Base-by-base conservation (phyloP, 1,140 invertebrate genomes). In the Cyphomyrmex costatus region DNA sequence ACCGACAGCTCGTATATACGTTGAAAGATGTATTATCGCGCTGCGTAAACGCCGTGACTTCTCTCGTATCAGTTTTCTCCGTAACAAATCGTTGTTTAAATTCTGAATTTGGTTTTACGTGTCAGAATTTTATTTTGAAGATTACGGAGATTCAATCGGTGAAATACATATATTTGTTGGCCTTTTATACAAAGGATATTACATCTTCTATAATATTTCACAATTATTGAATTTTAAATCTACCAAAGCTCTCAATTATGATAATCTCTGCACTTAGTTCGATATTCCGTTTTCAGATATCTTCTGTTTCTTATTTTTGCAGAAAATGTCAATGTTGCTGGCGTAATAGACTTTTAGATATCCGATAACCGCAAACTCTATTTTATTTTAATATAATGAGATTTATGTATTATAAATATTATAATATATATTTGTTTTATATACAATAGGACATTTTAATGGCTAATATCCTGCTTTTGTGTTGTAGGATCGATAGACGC, bases 21-120 rank as follows among this genome's bases (percentile, higher is more conserved):
- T 49, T 78, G 76, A 78, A 78, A 65, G 42, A 78, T 78, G 24
- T 78, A 78, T 78, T 46, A 65, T 78, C 24, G 24, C 21, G 42
- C 36, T 30, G n/a, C 27, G 74, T 78, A 63, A 63, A 61, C 24
- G 58, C 36, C 76, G 36, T 78, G 42, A 78, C 42, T 78, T 65
- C 6, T 78, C 24, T 65, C 3, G 36, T 63, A 63, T 63, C 36
- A 78, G 36, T 78, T 78, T 46, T 46, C 36, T 24, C 16, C 5
- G 33, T 65, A 78, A 65, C 42, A 65, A 65, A 78, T 78, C 42
- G 27, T 3, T 14, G 6, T 65, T 78, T 78, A 65, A 65, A 49
- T 49, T 46, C n/a, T 61, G 30, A 76, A 42, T 16, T 46, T 16
- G 21, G n/a, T 61, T 78, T 78, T 4, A 78, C 16, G 10, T 33